A percentile compares a stretch with the other conserved stretches of the same genome.
Conservation (phyloP, 2,113 vertebrate genomes). For the Callospermophilus lateralis region DNA sequence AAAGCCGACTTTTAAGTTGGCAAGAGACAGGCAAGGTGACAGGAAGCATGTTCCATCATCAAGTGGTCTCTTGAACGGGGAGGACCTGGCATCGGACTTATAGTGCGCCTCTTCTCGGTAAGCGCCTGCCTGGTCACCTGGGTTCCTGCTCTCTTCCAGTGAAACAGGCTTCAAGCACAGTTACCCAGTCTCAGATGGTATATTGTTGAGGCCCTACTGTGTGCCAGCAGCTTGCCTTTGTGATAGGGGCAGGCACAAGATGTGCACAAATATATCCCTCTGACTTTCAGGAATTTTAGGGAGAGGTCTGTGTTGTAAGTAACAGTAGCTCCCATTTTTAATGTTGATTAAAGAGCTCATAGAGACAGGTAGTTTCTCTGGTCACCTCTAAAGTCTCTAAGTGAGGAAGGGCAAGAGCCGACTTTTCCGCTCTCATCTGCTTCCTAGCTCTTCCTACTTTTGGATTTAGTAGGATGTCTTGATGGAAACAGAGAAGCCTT, state of each 20-base stretch:
- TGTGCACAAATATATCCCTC: too few species aligned
- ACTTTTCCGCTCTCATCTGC: not conserved
- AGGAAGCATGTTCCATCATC: not conserved
- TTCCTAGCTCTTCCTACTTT: not conserved
- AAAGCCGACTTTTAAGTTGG: not conserved
- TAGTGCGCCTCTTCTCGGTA: too few species aligned
- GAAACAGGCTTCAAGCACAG: not conserved
- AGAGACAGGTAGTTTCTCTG: too few species aligned
- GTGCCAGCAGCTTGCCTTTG: not conserved
- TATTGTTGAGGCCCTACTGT: not conserved
- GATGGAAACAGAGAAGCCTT: not conserved
- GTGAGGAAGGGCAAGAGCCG: not conserved
- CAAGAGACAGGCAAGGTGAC: not conserved
- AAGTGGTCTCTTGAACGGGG: not conserved
- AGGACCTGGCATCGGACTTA: not conserved
- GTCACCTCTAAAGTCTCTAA: not conserved
- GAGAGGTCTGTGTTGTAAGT: not conserved
- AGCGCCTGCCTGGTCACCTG: not conserved
- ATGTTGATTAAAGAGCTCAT: too few species aligned
- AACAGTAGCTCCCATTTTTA: not conserved
- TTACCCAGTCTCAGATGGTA: too few species aligned
- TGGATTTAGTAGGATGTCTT: not conserved
- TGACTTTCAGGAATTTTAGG: not conserved
- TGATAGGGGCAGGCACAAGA: not conserved
- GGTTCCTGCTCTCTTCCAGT: too few species aligned